Evolutionary conservation across 35 echinoderm and acorn worm genomes (phyloP).

Genomic region (Hemicentrotus pulcherrimus): DNA sequence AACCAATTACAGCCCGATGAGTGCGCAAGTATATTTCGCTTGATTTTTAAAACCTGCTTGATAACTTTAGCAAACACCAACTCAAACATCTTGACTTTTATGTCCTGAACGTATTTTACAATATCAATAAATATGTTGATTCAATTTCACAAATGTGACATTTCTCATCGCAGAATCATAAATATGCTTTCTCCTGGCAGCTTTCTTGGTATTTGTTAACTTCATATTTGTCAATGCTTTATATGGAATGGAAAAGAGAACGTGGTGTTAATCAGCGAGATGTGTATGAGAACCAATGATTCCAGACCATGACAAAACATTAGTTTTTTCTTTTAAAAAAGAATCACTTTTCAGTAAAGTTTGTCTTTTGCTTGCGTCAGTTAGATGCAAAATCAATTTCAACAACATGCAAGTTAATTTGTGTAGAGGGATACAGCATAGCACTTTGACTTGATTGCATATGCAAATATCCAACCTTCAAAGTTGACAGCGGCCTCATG

Average conservation of each 20-base stretch:
- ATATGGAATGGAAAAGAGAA: neutral
- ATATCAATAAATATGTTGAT: neutral
- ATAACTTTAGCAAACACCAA: neutral
- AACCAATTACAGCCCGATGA: neutral
- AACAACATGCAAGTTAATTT: too few species aligned
- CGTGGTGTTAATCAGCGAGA: neutral
- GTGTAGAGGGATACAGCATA: too few species aligned
- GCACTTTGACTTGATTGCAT: too few species aligned
- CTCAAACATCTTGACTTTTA: neutral
- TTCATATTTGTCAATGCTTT: neutral
- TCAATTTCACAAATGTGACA: neutral
- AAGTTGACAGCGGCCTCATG: too few species aligned
- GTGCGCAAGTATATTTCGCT: neutral
- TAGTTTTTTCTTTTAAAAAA: neutral
- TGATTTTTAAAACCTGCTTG: neutral
- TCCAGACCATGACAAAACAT: neutral
- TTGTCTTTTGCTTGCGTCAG: too few species aligned
- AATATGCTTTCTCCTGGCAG: too few species aligned
- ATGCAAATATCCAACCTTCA: too few species aligned
- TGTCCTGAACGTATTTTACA: neutral
- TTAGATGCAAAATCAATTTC: too few species aligned
- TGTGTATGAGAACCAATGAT: neutral
- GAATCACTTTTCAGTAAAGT: too few species aligned
- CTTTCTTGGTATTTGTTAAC: neutral
- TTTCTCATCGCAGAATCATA: too few species aligned